Percentiles rank a stretch among this genome's conserved stretches.
These are phyloP conservation scores for Meriones psammophilus DNA, from an alignment of 2,797 vertebrate species.

Conservation along the genomic window DNA sequence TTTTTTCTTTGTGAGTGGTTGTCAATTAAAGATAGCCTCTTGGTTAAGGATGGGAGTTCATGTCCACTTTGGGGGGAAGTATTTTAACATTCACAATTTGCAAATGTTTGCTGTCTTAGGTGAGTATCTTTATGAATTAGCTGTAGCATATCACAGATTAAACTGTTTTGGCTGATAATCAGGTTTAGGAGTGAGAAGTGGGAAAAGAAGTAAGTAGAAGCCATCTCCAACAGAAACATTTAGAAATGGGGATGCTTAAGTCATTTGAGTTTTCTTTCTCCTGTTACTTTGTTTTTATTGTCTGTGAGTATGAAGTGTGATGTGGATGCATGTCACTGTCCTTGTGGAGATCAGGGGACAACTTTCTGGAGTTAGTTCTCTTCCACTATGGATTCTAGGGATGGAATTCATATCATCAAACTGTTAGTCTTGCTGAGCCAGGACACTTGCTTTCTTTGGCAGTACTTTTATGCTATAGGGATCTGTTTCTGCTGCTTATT, in stretches of 20 bases:
- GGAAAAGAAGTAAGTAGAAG: neutral
- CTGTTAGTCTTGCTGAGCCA: constrained; percentile 3
- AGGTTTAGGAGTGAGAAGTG: neutral
- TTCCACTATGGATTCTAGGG: neutral
- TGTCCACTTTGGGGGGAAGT: constrained; percentile 5
- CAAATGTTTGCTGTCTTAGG: constrained; percentile 35
- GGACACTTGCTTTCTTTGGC: constrained; percentile 51
- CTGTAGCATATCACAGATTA: neutral
- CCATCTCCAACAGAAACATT: neutral
- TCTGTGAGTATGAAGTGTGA: neutral
- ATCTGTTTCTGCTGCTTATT: constrained; percentile 37
- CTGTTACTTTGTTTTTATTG: neutral
- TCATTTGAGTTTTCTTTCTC: neutral
- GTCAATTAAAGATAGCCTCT: neutral
- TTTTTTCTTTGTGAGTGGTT: neutral
- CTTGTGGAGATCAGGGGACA: neutral
- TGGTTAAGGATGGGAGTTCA: neutral
- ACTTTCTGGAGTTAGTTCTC: neutral
- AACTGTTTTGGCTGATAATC: neutral
- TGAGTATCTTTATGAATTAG: constrained; percentile 47
- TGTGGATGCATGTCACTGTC: neutral
- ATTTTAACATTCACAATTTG: constrained; percentile 44
- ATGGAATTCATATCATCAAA: neutral
- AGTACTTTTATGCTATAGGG: constrained; percentile 17
- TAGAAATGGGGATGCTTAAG: neutral